phyloP scores from a whole-genome alignment of 2,888 invertebrate genomes.

The Gibbula magus region DNA sequence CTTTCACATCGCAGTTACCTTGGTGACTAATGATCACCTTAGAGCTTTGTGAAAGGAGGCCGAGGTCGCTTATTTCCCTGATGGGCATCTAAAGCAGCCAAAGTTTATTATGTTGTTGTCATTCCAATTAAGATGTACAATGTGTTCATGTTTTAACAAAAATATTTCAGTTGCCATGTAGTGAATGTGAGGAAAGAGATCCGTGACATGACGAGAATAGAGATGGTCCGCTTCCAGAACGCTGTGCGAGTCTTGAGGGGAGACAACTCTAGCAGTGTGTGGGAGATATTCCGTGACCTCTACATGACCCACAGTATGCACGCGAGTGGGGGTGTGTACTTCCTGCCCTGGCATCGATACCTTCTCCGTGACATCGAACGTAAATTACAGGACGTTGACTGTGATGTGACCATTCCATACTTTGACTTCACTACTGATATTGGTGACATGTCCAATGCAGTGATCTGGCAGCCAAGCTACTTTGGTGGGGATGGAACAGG shows the following conservation, averaged over 20 bases:
- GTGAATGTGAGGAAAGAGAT: constrained; percentile 67
- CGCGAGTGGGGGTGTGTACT: constrained; percentile 63
- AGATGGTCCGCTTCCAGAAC: constrained; percentile 66
- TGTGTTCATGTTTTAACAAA: background rate
- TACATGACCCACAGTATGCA: constrained; percentile 70
- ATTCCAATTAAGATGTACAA: too few relatives aligned
- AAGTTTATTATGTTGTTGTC: too few relatives aligned
- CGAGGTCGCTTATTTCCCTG: too few relatives aligned
- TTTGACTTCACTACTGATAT: constrained; percentile 72
- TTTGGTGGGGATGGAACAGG: constrained; percentile 70
- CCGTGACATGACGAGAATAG: constrained; percentile 67
- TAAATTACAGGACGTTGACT: constrained; percentile 69
- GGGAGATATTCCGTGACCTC: constrained; percentile 68
- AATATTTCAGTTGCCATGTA: background rate
- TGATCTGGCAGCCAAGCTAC: constrained; percentile 71
- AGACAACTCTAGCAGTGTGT: constrained; percentile 56
- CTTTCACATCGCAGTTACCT: too few relatives aligned
- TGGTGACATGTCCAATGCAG: constrained; percentile 64
- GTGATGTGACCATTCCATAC: constrained; percentile 70
- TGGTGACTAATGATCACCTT: too few relatives aligned
- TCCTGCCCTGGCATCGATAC: constrained; percentile 71
- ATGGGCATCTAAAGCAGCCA: background rate
- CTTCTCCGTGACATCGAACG: constrained; percentile 69
- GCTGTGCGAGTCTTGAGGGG: constrained; percentile 63
- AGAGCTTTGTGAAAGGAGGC: too few relatives aligned